Evolutionary conservation across 2,888 invertebrate species (phyloP).

Genomic region (Drosophila affinis): DNA sequence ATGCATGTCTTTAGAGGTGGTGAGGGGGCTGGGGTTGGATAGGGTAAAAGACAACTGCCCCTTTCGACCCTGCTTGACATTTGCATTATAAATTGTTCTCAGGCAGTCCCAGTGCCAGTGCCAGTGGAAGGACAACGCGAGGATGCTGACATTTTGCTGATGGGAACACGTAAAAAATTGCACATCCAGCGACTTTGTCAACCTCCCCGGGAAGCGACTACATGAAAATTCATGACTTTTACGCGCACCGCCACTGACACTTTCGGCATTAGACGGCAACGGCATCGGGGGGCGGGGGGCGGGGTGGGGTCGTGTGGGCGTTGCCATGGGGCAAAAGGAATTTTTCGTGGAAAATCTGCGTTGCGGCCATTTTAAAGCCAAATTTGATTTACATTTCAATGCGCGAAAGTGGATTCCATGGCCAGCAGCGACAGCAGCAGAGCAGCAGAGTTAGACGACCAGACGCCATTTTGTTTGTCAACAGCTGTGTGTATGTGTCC

Average conservation of each 20-base stretch:
- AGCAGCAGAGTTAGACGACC: constrained; percentile 48
- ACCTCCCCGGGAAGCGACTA: constrained; percentile 47
- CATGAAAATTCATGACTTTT: constrained; percentile 74
- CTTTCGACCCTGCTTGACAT: constrained; percentile 53
- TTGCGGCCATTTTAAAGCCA: constrained; percentile 60
- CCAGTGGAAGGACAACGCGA: constrained; percentile 28
- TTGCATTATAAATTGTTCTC: constrained; percentile 77
- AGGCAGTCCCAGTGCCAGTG: constrained; percentile 57
- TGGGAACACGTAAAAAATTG: constrained; percentile 79
- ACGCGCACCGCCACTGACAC: constrained; percentile 60
- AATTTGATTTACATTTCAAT: constrained; percentile 73
- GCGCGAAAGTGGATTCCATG: constrained; percentile 59
- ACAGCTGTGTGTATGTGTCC: constrained; percentile 9
- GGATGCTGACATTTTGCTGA: constrained; percentile 71
- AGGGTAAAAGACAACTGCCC: constrained; percentile 36
- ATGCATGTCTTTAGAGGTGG: neutral
- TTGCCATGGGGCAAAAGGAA: constrained; percentile 38
- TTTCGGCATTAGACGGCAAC: constrained; percentile 47
- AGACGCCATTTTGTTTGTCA: constrained; percentile 53
- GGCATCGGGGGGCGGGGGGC: neutral
- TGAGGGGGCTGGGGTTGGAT: no score
- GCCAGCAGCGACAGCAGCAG: constrained; percentile 11
- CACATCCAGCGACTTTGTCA: constrained; percentile 74
- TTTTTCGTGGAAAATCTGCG: constrained; percentile 56
- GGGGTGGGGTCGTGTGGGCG: neutral